Conservation (phyloP, 2,797 vertebrate species). For the Pangasius krempfi region DNA sequence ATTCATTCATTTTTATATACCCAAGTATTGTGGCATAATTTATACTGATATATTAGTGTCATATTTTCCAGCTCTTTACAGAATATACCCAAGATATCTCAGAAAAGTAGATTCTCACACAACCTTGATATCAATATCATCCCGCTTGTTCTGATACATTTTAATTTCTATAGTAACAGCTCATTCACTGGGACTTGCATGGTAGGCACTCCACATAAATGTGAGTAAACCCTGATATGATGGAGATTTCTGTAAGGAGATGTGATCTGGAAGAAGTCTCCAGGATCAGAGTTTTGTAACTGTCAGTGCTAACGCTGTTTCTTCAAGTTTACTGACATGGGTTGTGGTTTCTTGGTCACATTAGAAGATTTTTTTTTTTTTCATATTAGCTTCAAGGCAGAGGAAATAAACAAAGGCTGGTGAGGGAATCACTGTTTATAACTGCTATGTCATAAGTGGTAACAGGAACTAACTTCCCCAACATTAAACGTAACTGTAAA, state of each 20-base stretch:
- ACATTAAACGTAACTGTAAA: neutral
- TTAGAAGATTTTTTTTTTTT: neutral
- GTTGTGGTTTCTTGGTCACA: neutral
- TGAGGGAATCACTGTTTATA: neutral
- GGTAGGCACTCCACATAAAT: neutral
- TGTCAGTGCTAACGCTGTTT: neutral
- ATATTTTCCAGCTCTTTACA: neutral
- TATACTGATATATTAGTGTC: neutral
- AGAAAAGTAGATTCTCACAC: neutral
- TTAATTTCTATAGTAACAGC: neutral
- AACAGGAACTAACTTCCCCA: neutral
- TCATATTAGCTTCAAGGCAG: neutral
- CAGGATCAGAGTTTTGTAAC: neutral
- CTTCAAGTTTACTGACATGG: neutral
- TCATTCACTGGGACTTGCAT: neutral
- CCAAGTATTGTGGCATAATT: neutral
- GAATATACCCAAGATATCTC: neutral
- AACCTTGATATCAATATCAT: neutral
- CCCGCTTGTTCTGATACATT: neutral
- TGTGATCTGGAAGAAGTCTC: neutral
- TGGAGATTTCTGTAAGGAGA: neutral
- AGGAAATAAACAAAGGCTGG: neutral
- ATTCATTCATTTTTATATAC: neutral
- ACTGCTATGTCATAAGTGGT: conserved; percentile 2
- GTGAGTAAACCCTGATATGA: neutral